Base-by-base conservation (phyloP, 2,888 invertebrate genomes). In the Andrena praecox region DNA sequence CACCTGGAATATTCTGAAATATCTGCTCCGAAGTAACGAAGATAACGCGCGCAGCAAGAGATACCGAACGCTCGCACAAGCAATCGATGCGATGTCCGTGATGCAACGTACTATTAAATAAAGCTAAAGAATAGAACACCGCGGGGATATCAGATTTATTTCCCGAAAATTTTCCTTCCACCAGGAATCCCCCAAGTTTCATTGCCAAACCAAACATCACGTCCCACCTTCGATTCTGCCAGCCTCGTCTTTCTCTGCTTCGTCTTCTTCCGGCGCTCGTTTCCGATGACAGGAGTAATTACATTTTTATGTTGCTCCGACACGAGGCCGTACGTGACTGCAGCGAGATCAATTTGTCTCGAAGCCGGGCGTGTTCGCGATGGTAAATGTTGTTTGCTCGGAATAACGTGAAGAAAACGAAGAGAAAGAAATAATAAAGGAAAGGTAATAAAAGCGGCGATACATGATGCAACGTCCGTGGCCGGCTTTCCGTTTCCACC, bases 281-380 rank as follows among this genome's bases (percentile, higher is more conserved):
- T 83, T 62, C 84, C 85, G 84, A 89, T 89, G 87, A 87, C 90
- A 87, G 82, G 83, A 77, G 87, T 89, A 90, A 89, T 89, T 89
- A 88, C 90, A 89, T 89, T 90, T 89, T 89, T 90, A 87, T 87
- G 85, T 89, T 85, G 86, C 87, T 88, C 81, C 89, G 86, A 88
- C 89, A 81, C 84, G 86, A 82, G 79, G 71, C 70, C 78, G 82
- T 85, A 89, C 89, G 89, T 89, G 89, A 89, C 88, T 86, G 82
- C 84, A 82, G 77, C 77, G 63, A 72, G 88, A 89, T 85, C 89
- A 89, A 89, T 88, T 89, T 89, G 88, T 88, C 81, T 80, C 85
- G 88, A 80, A 80, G 83, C 70, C 60, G 75, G 69, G 75, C 80
- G 85, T 83, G 83, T 85, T 89, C 86, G 81, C 86, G 86, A 88